A percentile compares a stretch with the other conserved stretches of the same genome.
Evolutionary conservation across 2,113 vertebrate species (phyloP).

Genomic region (Haemorhous mexicanus): DNA sequence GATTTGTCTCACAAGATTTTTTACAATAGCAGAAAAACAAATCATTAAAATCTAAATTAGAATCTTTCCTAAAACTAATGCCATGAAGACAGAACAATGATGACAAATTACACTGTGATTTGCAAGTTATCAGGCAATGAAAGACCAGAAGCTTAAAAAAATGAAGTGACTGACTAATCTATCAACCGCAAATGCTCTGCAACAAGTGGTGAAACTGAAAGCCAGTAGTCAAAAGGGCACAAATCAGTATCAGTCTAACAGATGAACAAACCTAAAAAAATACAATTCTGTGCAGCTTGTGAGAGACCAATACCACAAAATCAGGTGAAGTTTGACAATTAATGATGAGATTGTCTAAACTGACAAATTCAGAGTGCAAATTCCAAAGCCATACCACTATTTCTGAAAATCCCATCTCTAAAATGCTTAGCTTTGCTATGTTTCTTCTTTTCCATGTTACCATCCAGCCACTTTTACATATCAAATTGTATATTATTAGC

Average conservation of each 20-base stretch:
- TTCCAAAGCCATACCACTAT: not conserved
- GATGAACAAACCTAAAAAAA: not conserved
- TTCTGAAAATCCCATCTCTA: not conserved
- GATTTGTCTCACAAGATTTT: not conserved
- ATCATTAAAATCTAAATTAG: not conserved
- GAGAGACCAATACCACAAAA: not conserved
- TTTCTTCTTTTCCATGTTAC: not conserved
- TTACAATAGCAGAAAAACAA: not conserved
- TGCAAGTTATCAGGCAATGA: not conserved
- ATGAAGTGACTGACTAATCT: not conserved
- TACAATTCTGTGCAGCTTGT: not conserved
- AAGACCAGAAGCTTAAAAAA: not conserved
- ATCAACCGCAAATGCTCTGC: not conserved
- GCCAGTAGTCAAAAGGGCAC: not conserved
- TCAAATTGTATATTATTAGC: not conserved
- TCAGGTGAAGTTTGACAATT: not conserved
- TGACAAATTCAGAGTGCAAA: not conserved
- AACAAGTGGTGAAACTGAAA: not conserved
- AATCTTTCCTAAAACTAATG: not conserved
- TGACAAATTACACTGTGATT: not conserved
- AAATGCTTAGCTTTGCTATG: not conserved
- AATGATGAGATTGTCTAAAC: not conserved
- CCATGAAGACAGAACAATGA: not conserved
- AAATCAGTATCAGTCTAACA: not conserved
- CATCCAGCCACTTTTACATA: constrained; percentile 4